Evolutionary conservation across 2,113 vertebrate species (phyloP).

Genomic region (Gallinago paraguaiae): DNA sequence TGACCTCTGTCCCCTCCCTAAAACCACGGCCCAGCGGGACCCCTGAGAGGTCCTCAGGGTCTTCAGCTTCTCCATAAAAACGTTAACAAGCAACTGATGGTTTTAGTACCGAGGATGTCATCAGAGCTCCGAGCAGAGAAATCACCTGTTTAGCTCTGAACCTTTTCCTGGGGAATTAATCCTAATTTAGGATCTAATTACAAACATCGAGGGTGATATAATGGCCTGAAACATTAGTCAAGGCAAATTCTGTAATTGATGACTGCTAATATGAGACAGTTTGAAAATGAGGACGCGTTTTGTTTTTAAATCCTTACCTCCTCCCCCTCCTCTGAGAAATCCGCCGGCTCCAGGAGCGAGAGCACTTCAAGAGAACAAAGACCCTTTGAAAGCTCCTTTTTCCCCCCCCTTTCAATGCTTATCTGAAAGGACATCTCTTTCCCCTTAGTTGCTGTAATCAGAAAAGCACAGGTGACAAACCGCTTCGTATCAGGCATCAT

Average conservation of each 20-base stretch:
- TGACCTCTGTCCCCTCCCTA: not conserved
- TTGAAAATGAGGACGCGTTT: slow-evolving; percentile 56
- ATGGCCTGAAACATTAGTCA: slow-evolving; percentile 50
- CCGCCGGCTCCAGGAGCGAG: slow-evolving; percentile 29
- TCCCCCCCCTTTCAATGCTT: slow-evolving; percentile 56
- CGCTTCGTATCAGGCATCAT: slow-evolving; percentile 55
- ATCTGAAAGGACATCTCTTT: slow-evolving; percentile 80
- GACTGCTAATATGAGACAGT: slow-evolving; percentile 35
- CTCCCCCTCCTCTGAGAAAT: slow-evolving; percentile 61
- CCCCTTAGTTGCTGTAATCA: slow-evolving; percentile 71
- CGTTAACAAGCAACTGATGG: not conserved
- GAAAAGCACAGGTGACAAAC: slow-evolving; percentile 79
- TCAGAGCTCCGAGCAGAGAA: not conserved
- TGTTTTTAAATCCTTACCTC: slow-evolving; percentile 68
- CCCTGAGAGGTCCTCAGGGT: not conserved
- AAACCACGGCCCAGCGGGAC: not conserved
- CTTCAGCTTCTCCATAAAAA: not conserved
- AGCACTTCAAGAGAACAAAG: slow-evolving; percentile 77
- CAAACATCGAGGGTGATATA: slow-evolving; percentile 40
- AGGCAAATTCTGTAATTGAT: slow-evolving; percentile 66
- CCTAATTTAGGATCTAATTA: slow-evolving; percentile 60
- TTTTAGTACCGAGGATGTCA: not conserved
- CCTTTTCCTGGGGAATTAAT: slow-evolving; percentile 57
- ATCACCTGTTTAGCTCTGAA: slow-evolving; percentile 10
- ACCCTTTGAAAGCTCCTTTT: slow-evolving; percentile 73